A percentile compares a stretch with the other conserved stretches of the same genome.
These are phyloP conservation scores for Automeris io DNA, from an alignment of 2,888 invertebrate species.

Conservation along the genomic window DNA sequence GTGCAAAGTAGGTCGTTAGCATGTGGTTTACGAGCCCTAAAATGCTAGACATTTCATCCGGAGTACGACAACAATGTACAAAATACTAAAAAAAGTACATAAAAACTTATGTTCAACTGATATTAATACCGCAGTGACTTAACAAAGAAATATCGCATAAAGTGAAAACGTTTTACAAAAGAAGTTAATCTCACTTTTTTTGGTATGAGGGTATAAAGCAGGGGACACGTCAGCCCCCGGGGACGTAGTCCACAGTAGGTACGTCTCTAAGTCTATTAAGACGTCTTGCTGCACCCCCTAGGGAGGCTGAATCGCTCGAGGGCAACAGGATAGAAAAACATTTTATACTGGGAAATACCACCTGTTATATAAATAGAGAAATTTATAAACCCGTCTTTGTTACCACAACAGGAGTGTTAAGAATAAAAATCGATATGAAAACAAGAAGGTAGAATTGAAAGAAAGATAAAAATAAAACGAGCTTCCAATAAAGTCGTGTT, in stretches of 20 bases:
- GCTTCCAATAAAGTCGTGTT: slow-evolving; percentile 39
- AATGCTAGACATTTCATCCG: slow-evolving; percentile 28
- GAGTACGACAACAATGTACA: slow-evolving; percentile 35
- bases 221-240: slow-evolving; percentile 52
- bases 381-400: slow-evolving; percentile 28
- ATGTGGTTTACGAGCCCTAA: slow-evolving; percentile 52
- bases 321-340: slow-evolving; percentile 56
- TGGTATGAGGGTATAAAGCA: slow-evolving; percentile 35
- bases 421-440: slow-evolving; percentile 39
- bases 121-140: slow-evolving; percentile 2
- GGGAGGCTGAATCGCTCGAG: slow-evolving; percentile 43
- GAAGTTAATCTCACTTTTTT: slow-evolving; percentile 63
- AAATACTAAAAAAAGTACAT: slow-evolving; percentile 21
- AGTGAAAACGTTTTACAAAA: slow-evolving; percentile 42
- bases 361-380: slow-evolving; percentile 53
- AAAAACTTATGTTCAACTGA: slow-evolving; percentile 15
- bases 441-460: slow-evolving; percentile 31
- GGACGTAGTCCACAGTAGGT: slow-evolving; percentile 54
- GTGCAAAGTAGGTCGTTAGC: slow-evolving; percentile 37
- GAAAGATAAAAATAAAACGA: slow-evolving; percentile 35
- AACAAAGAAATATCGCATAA: slow-evolving; percentile 25
- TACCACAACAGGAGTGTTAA: slow-evolving; percentile 28
- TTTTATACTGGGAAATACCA: slow-evolving; percentile 59
- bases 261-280: slow-evolving; percentile 72
- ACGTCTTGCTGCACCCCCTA: slow-evolving; percentile 52